phyloP scores from a whole-genome alignment of 2,113 vertebrate genomes.

The Grammomys surdaster region DNA sequence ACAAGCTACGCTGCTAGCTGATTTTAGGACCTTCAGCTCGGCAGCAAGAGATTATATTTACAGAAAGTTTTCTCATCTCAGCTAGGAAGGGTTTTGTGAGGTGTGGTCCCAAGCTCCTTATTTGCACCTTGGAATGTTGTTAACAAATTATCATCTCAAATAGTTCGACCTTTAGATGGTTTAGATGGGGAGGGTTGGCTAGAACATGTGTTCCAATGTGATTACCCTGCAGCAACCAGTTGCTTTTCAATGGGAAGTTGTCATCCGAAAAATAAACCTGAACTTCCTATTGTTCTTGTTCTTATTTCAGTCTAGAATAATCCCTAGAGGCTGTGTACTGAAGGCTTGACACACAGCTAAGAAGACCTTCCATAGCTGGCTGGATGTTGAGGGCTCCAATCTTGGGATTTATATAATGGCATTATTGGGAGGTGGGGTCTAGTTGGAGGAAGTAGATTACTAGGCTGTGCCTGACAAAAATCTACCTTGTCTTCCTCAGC shows the following conservation, averaged over 20 bases:
- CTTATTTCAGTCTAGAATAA: not conserved
- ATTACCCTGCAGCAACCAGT: slow-evolving; percentile 43
- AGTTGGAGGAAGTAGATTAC: not conserved
- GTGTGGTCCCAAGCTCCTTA: slow-evolving; percentile 25
- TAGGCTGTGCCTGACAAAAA: no score
- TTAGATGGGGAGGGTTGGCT: not conserved
- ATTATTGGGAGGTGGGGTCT: not conserved
- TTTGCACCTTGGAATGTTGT: not conserved
- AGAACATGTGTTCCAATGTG: not conserved
- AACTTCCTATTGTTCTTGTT: not conserved
- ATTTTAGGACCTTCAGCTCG: not conserved
- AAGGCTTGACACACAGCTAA: no score
- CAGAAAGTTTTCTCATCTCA: slow-evolving; percentile 49
- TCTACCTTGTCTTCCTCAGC: not conserved
- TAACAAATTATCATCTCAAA: slow-evolving; percentile 60
- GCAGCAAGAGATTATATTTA: not conserved
- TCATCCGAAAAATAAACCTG: slow-evolving; percentile 17
- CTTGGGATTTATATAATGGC: not conserved
- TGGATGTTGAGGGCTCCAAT: not conserved
- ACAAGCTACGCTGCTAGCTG: not conserved
- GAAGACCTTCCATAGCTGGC: not conserved
- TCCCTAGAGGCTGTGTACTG: not conserved
- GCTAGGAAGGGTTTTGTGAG: slow-evolving; percentile 39
- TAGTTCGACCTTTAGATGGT: not conserved
- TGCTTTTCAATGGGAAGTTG: slow-evolving; percentile 3